Percentiles rank a stretch among this genome's conserved stretches.
phyloP scores from a whole-genome alignment of 1,140 invertebrate genomes.

The Planococcus citri region DNA sequence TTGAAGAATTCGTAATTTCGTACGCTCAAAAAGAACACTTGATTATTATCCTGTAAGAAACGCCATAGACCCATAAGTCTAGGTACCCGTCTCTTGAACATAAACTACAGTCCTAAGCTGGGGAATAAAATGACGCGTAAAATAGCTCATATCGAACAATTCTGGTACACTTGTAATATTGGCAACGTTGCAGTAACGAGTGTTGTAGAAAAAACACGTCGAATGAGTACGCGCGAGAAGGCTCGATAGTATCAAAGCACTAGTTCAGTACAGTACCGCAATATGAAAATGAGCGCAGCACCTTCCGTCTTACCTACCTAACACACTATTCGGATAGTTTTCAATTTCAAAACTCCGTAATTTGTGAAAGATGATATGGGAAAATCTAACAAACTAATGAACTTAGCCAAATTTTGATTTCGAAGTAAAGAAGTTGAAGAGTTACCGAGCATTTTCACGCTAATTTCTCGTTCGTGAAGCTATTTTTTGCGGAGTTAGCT shows the following conservation, averaged over 20 bases:
- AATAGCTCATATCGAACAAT: not conserved
- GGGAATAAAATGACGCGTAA: too few species aligned
- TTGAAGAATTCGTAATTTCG: too few species aligned
- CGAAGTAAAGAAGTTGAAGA: not conserved
- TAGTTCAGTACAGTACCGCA: not conserved
- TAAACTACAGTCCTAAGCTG: too few species aligned
- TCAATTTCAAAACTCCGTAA: not conserved
- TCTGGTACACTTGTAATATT: too few species aligned
- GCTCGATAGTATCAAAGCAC: not conserved
- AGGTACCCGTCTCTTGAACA: too few species aligned
- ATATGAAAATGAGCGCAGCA: conserved; percentile 6
- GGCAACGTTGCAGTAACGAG: not conserved
- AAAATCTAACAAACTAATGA: not conserved
- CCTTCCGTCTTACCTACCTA: not conserved
- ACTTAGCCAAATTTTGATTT: not conserved
- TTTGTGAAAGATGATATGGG: not conserved
- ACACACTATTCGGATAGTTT: not conserved
- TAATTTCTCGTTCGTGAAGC: too few species aligned
- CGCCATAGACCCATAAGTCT: too few species aligned
- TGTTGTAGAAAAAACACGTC: not conserved
- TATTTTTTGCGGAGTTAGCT: too few species aligned
- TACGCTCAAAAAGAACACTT: too few species aligned
- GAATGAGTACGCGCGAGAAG: not conserved
- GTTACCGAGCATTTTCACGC: not conserved
- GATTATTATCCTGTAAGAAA: too few species aligned